phyloP scores from a whole-genome alignment of 2,888 invertebrate genomes.

The Ennomos fuscantarius region DNA sequence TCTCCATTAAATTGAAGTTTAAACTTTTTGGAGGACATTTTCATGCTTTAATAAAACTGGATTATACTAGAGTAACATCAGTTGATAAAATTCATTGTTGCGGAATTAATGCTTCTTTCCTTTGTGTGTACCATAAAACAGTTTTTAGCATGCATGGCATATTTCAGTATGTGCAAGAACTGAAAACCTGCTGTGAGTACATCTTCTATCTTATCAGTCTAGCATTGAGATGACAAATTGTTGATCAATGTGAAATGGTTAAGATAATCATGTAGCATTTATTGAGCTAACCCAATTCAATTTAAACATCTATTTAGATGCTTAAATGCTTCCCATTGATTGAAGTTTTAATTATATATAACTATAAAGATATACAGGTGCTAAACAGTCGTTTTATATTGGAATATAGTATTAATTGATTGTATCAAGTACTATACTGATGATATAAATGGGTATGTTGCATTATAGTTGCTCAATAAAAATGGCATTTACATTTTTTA shows the following conservation, averaged over 20 bases:
- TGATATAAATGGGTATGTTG: too few relatives aligned
- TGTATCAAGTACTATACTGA: too few relatives aligned
- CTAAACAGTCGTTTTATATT: too few relatives aligned
- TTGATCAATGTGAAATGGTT: constrained; percentile 38
- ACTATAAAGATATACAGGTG: too few relatives aligned
- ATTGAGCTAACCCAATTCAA: too few relatives aligned
- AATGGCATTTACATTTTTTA: too few relatives aligned
- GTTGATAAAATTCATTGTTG: constrained; percentile 11
- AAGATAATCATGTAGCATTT: constrained; percentile 2
- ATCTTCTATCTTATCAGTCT: constrained; percentile 46
- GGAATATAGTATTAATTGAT: too few relatives aligned
- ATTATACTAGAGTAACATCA: constrained; percentile 4
- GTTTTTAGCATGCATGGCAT: constrained; percentile 35
- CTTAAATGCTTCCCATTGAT: too few relatives aligned
- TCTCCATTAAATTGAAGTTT: constrained; percentile 40
- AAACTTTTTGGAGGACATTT: constrained; percentile 9
- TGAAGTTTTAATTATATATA: too few relatives aligned
- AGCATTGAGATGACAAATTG: constrained; percentile 42
- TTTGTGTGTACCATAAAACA: constrained; percentile 33
- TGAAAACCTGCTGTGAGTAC: constrained; percentile 36
- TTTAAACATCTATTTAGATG: too few relatives aligned
- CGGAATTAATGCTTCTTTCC: constrained; percentile 26
- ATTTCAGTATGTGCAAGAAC: constrained; percentile 26
- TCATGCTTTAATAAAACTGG: constrained; percentile 1
- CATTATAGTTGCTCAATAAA: too few relatives aligned